These are phyloP conservation scores for Sinhomidia bicolor DNA, from an alignment of 2,888 invertebrate genomes.

Conservation along the genomic window DNA sequence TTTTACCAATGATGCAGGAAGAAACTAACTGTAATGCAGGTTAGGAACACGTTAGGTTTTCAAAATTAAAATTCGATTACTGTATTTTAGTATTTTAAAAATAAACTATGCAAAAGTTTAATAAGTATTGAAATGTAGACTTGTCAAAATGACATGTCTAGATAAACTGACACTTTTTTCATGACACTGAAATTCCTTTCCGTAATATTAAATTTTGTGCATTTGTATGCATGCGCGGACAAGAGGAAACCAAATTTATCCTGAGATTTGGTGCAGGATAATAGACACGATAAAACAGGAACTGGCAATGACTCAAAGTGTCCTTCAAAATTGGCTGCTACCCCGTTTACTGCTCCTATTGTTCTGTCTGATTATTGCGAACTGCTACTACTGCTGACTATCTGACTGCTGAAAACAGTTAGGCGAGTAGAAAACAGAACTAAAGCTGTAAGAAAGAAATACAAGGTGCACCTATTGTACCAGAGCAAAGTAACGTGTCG, in stretches of 20 bases:
- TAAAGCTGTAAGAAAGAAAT: background rate
- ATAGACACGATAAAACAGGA: background rate
- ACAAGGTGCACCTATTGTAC: background rate
- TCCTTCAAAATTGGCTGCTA: conserved; percentile 24
- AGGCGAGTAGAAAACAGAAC: conserved; percentile 2
- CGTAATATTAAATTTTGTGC: background rate
- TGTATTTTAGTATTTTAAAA: too few species aligned
- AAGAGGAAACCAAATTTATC: background rate
- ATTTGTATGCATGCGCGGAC: background rate
- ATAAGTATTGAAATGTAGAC: too few species aligned
- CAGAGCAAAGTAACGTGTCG: conserved; percentile 17
- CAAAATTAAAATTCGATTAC: too few species aligned
- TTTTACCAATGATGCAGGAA: background rate
- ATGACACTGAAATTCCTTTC: background rate
- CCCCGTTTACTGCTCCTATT: conserved; percentile 27
- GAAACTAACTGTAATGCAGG: too few species aligned
- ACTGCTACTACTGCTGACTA: conserved; percentile 25
- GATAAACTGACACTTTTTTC: background rate
- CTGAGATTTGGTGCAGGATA: background rate
- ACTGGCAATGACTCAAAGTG: background rate
- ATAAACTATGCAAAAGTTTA: too few species aligned
- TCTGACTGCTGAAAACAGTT: conserved; percentile 46
- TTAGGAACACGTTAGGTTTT: too few species aligned
- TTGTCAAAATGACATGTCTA: background rate
- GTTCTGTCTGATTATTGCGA: conserved; percentile 25